Conservation (phyloP, 1,140 invertebrate species). For the Globodera rostochiensis region DNA sequence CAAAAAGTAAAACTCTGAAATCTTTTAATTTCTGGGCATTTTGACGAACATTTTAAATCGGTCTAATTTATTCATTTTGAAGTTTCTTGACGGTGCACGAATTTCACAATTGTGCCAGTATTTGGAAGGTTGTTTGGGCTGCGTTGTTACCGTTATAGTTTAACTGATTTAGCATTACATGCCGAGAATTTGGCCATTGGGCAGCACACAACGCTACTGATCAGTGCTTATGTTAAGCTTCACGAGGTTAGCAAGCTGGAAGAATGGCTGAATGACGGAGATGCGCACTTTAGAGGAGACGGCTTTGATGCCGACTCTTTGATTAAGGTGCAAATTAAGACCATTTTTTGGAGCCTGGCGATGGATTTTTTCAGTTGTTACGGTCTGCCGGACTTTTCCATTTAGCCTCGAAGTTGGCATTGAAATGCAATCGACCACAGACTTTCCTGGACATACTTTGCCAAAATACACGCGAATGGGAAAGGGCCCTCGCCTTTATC, state of each 20-base stretch:
- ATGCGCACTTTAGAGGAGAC: neutral
- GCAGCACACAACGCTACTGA: conserved; percentile 56
- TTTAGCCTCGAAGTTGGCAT: conserved; percentile 49
- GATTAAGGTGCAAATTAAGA: conserved; percentile 44
- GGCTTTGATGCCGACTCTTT: conserved; percentile 50
- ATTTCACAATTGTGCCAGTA: conserved; percentile 57
- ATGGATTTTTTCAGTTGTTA: conserved; percentile 47
- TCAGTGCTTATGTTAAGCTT: conserved; percentile 58
- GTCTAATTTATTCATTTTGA: conserved; percentile 20
- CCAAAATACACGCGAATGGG: conserved; percentile 52
- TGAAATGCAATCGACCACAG: conserved; percentile 28
- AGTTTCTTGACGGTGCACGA: conserved; percentile 57
- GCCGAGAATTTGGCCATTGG: conserved; percentile 46
- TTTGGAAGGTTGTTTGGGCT: conserved; percentile 37
- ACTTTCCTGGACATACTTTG: conserved; percentile 52
- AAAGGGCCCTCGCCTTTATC: conserved; percentile 49
- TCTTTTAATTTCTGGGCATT: too few relatives aligned
- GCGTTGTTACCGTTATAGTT: neutral
- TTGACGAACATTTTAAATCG: too few relatives aligned
- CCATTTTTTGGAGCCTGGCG: neutral
- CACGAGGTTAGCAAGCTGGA: conserved; percentile 47
- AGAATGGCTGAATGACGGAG: conserved; percentile 50
- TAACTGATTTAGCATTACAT: conserved; percentile 37
- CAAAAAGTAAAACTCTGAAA: too few relatives aligned
- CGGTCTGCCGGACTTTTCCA: conserved; percentile 43